Percentiles rank a stretch among this genome's conserved stretches.
Evolutionary conservation across 2,888 invertebrate species (phyloP).

Genomic region (Acronicta aceris): DNA sequence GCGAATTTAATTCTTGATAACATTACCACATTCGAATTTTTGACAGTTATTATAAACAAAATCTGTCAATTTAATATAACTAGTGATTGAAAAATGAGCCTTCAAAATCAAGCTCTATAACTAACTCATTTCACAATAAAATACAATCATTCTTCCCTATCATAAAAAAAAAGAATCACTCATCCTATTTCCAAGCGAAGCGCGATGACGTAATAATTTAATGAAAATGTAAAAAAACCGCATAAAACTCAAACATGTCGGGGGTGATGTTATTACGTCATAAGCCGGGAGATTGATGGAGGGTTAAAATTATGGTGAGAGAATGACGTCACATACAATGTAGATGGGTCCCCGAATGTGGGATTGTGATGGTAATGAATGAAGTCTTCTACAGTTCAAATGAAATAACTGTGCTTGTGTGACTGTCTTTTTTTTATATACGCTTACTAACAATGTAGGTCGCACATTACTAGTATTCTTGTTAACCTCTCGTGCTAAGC

Average conservation of each 20-base stretch:
- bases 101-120: too few species aligned
- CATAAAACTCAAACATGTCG: conserved; percentile 17
- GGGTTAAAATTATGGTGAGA: conserved; percentile 33
- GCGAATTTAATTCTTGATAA: too few species aligned
- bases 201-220: conserved; percentile 20
- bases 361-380: conserved; percentile 17
- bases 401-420: too few species aligned
- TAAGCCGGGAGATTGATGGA: conserved; percentile 37
- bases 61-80: too few species aligned
- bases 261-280: conserved; percentile 33
- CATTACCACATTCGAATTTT: too few species aligned
- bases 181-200: conserved; percentile 13
- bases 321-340: conserved; percentile 11
- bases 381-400: conserved; percentile 4
- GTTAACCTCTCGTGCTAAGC: too few species aligned
- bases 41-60: too few species aligned
- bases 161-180: conserved; percentile 19
- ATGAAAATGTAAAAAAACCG: conserved; percentile 25
- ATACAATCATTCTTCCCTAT: conserved; percentile 4
- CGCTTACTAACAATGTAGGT: too few species aligned
- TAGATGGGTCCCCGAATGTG: conserved; percentile 12
- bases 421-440: too few species aligned
- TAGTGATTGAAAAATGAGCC: too few species aligned
- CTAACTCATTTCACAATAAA: too few species aligned
- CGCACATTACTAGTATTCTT: too few species aligned